Evolutionary conservation across 2,888 invertebrate species (phyloP).

Genomic region (Metalampra italica): DNA sequence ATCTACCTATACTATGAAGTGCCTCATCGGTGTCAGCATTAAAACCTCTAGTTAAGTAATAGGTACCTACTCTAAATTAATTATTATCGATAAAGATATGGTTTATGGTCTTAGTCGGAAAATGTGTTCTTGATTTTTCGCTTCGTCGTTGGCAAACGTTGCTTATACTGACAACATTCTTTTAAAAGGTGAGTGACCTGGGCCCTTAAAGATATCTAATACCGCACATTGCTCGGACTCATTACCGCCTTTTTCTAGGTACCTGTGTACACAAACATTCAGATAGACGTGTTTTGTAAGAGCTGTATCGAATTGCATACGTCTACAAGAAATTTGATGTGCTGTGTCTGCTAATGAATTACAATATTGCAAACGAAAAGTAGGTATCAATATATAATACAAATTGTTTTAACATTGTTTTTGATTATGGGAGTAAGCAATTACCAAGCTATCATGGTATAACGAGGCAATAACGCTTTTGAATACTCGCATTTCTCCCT

Average conservation of each 20-base stretch:
- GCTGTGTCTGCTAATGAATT: constrained; percentile 7
- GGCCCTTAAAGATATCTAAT: neutral
- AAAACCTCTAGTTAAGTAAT: no score
- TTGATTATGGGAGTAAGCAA: neutral
- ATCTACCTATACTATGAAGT: no score
- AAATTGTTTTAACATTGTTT: constrained; percentile 2
- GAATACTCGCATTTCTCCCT: no score
- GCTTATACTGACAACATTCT: no score
- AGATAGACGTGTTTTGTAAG: neutral
- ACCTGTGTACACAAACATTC: neutral
- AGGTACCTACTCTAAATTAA: no score
- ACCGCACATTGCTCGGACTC: neutral
- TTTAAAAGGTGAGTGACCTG: neutral
- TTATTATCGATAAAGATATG: no score
- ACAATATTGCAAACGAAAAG: constrained; percentile 1
- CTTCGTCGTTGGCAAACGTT: no score
- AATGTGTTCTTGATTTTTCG: no score
- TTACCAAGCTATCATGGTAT: no score
- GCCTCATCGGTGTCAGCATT: no score
- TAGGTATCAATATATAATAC: neutral
- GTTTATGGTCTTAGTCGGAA: no score
- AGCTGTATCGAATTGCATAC: constrained; percentile 8
- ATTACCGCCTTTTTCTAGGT: neutral
- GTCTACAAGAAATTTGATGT: constrained; percentile 10
- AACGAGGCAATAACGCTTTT: no score